Percentiles rank a stretch among this genome's conserved stretches.
Evolutionary conservation across 2,113 vertebrate species (phyloP).

Genomic region (Notiomystis cincta): DNA sequence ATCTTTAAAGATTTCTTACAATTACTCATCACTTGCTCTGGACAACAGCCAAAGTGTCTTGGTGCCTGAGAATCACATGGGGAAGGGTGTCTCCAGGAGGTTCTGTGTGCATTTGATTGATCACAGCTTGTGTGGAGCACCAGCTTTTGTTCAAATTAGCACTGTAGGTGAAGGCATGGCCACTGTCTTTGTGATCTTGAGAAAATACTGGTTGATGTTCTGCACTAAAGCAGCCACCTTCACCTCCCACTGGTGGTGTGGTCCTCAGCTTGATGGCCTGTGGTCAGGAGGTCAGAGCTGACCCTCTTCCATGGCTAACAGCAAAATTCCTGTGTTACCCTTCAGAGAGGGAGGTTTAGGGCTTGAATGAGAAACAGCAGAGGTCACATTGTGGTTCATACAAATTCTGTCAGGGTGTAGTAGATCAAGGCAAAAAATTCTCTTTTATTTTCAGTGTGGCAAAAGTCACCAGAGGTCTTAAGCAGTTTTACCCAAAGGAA

Average conservation of each 20-base stretch:
- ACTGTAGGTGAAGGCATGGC: not conserved
- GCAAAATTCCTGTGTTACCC: not conserved
- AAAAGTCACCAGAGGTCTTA: not conserved
- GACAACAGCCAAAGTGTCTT: not conserved
- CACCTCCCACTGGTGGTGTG: not conserved
- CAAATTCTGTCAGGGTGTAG: not conserved
- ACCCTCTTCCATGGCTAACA: not conserved
- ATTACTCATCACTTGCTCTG: constrained; percentile 16
- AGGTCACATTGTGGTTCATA: not conserved
- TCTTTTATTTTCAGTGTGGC: not conserved
- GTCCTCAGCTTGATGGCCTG: not conserved
- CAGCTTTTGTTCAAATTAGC: not conserved
- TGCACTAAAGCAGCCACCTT: not conserved
- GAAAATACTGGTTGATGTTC: not conserved
- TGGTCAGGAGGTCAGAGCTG: not conserved
- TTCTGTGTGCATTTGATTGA: not conserved
- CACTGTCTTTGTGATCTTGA: not conserved
- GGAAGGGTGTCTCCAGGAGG: not conserved
- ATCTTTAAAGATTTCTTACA: not conserved
- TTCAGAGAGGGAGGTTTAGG: not conserved
- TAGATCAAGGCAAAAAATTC: not conserved
- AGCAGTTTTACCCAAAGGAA: not conserved
- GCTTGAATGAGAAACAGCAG: not conserved
- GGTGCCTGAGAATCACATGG: not conserved
- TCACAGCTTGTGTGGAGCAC: not conserved